These are phyloP conservation scores for Vanessa tameamea DNA, from an alignment of 1,140 invertebrate genomes.

Conservation along the genomic window DNA sequence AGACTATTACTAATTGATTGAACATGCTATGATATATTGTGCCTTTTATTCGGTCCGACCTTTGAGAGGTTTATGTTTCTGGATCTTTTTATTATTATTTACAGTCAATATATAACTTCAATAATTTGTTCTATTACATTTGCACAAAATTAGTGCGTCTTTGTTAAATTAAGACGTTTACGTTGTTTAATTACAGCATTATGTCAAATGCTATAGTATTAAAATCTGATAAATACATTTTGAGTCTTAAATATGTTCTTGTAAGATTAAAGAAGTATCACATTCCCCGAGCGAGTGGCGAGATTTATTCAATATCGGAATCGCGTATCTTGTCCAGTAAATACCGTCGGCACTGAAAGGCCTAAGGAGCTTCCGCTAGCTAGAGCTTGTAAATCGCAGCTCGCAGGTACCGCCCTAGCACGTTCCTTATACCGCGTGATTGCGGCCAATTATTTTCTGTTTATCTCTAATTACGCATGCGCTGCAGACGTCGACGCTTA, in stretches of 20 bases:
- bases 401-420: constrained; percentile 50
- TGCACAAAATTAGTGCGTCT: too few relatives aligned
- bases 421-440: constrained; percentile 71
- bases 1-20: constrained; percentile 22
- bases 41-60: not conserved
- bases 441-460: constrained; percentile 80
- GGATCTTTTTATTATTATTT: not conserved
- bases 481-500: constrained; percentile 73
- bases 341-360: constrained; percentile 29
- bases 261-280: not conserved
- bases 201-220: too few relatives aligned
- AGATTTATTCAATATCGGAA: constrained; percentile 7
- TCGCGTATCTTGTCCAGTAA: constrained; percentile 25
- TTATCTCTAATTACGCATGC: constrained; percentile 80
- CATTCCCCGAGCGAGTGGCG: not conserved
- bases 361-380: constrained; percentile 47
- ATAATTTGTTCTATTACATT: too few relatives aligned
- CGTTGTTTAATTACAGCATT: too few relatives aligned
- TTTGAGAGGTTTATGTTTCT: not conserved
- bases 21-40: constrained; percentile 20
- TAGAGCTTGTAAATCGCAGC: constrained; percentile 37
- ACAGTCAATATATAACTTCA: too few relatives aligned
- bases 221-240: too few relatives aligned
- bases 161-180: too few relatives aligned
- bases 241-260: too few relatives aligned